Conservation (phyloP, 2,113 vertebrate genomes). For the Dermatemys mawii region DNA sequence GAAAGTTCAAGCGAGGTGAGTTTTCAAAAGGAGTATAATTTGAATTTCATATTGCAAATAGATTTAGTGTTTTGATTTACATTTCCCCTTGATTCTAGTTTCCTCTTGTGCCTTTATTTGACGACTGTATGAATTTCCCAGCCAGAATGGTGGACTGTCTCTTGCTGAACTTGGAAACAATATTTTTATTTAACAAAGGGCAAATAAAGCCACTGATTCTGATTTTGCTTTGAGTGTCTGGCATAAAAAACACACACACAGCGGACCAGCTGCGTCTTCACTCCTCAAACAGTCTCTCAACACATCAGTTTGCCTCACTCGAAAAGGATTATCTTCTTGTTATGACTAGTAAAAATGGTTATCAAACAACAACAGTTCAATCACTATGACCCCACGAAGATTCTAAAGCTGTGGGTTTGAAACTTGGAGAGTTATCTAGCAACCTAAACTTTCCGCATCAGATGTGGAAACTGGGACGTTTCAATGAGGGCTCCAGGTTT, state of each 20-base stretch:
- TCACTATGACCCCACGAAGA: not conserved
- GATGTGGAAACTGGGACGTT: not conserved
- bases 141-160: not conserved
- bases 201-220: not conserved
- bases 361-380: not conserved
- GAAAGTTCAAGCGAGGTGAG: not conserved
- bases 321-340: not conserved
- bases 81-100: not conserved
- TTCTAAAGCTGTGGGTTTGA: rapidly evolving
- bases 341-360: not conserved
- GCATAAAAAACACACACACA: not conserved
- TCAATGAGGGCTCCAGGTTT: not conserved
- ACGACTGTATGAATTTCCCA: not conserved
- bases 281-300: not conserved
- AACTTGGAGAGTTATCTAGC: not conserved
- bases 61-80: not conserved
- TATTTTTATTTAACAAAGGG: not conserved
- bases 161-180: not conserved
- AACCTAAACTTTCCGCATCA: not conserved
- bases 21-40: not conserved
- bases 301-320: not conserved
- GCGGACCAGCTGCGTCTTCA: not conserved
- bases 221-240: not conserved
- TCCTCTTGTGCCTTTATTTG: not conserved
- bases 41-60: not conserved